These are phyloP conservation scores for Oreochromis niloticus DNA, from an alignment of 2,113 vertebrate genomes.

Conservation along the genomic window DNA sequence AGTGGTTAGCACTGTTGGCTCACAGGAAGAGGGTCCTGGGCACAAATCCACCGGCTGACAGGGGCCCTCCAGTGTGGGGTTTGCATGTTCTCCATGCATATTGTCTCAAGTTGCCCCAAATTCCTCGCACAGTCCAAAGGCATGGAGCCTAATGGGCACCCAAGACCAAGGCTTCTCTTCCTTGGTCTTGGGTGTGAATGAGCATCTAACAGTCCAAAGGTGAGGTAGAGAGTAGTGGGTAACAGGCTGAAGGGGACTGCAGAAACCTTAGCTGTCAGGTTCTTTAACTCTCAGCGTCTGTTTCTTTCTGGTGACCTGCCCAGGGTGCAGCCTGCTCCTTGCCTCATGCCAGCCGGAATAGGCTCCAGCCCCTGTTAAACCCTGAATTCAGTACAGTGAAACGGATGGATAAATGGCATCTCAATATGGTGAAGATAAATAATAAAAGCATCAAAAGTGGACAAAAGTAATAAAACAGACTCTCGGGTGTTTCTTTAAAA, in stretches of 20 bases:
- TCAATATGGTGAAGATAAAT: neutral
- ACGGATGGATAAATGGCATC: neutral
- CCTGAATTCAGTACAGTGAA: neutral
- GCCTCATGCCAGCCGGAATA: neutral
- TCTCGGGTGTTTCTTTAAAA: neutral
- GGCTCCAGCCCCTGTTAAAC: neutral
- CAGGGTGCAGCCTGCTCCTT: accelerated
- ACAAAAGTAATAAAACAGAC: neutral
- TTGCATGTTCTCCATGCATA: neutral
- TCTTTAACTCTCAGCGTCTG: neutral
- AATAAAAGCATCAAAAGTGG: neutral
- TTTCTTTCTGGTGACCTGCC: neutral
- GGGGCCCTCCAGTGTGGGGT: neutral
- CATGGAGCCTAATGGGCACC: neutral
- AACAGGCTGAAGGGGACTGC: too few relatives aligned
- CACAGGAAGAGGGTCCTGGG: neutral
- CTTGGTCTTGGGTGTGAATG: neutral
- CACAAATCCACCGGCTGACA: neutral
- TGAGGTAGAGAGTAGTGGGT: too few relatives aligned
- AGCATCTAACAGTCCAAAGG: too few relatives aligned
- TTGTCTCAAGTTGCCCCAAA: neutral
- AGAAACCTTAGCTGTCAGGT: too few relatives aligned
- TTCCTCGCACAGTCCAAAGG: accelerated
- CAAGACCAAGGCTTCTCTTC: neutral
- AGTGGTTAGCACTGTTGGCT: neutral